These are phyloP conservation scores for Plagodis dolabraria DNA, from an alignment of 2,888 invertebrate genomes.

Conservation along the genomic window DNA sequence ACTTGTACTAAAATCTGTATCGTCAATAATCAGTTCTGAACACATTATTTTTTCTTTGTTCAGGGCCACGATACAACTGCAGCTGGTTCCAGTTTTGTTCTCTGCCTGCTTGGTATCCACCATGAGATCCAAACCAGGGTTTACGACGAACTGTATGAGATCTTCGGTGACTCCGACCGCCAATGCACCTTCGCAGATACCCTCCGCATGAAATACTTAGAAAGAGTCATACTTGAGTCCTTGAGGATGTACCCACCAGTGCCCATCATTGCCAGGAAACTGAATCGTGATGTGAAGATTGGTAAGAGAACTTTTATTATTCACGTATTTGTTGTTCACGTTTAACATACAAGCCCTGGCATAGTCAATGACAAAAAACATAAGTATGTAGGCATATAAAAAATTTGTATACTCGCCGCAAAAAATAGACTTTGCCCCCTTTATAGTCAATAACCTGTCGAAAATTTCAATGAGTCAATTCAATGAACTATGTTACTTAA, in stretches of 20 bases:
- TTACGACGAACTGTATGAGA: slow-evolving; percentile 89
- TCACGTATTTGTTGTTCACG: no score
- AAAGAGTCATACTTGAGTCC: slow-evolving; percentile 91
- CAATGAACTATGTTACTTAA: no score
- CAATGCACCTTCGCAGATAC: slow-evolving; percentile 91
- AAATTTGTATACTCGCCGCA: no score
- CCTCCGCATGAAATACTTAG: slow-evolving; percentile 92
- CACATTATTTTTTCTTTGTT: slow-evolving; percentile 2
- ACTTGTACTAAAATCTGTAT: no score
- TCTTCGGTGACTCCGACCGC: slow-evolving; percentile 91
- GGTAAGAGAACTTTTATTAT: slow-evolving; percentile 62
- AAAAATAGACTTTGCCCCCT: no score
- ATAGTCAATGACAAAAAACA: no score
- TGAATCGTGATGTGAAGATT: slow-evolving; percentile 88
- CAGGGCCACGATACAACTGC: slow-evolving; percentile 82
- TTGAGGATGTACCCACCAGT: slow-evolving; percentile 92
- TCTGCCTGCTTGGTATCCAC: slow-evolving; percentile 92
- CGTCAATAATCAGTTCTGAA: no score
- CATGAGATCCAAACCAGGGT: slow-evolving; percentile 91
- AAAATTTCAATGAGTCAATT: no score
- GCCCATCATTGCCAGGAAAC: slow-evolving; percentile 89
- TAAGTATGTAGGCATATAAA: no score
- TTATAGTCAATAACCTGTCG: no score
- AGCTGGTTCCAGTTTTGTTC: slow-evolving; percentile 94
- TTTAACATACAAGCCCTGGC: no score